phyloP scores from a whole-genome alignment of 2,797 vertebrate genomes.

The Lepus townsendii region DNA sequence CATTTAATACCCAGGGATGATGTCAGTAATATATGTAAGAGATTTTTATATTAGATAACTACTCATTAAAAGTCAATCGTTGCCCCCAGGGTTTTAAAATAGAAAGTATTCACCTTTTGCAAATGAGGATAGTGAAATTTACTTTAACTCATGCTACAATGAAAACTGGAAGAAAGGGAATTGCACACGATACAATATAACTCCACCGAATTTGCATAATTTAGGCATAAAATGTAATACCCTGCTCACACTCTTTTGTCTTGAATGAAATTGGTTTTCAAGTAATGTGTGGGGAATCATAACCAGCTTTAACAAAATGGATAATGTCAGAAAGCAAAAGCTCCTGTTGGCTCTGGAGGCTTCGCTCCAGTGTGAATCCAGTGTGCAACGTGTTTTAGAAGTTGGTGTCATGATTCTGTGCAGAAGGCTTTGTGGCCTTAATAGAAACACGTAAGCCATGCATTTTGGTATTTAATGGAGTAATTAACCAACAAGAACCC shows the following conservation, averaged over 20 bases:
- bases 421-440: constrained; percentile 1
- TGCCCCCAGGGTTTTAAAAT: constrained; percentile 79
- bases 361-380: constrained; percentile 28
- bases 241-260: constrained; percentile 83
- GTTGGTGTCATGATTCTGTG: constrained; percentile 3
- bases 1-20: constrained; percentile 74
- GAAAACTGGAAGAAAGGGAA: constrained; percentile 80
- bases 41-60: constrained; percentile 71
- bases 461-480: background rate
- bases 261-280: constrained; percentile 85
- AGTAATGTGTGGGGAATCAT: constrained; percentile 79
- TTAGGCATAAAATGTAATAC: constrained; percentile 82
- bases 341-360: constrained; percentile 68
- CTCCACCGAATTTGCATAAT: constrained; percentile 78
- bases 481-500: constrained; percentile 51
- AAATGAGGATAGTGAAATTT: constrained; percentile 81
- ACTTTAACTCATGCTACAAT: constrained; percentile 75
- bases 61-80: constrained; percentile 80
- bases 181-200: constrained; percentile 76
- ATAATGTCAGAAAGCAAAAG: constrained; percentile 78
- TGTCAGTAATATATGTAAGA: constrained; percentile 81
- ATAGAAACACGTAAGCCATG: background rate
- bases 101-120: constrained; percentile 74
- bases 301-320: constrained; percentile 80
- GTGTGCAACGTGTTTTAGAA: background rate